Percentiles rank a stretch among this genome's conserved stretches.
Conservation (phyloP, 2,113 vertebrate genomes). For the Pseudopodoces humilis region DNA sequence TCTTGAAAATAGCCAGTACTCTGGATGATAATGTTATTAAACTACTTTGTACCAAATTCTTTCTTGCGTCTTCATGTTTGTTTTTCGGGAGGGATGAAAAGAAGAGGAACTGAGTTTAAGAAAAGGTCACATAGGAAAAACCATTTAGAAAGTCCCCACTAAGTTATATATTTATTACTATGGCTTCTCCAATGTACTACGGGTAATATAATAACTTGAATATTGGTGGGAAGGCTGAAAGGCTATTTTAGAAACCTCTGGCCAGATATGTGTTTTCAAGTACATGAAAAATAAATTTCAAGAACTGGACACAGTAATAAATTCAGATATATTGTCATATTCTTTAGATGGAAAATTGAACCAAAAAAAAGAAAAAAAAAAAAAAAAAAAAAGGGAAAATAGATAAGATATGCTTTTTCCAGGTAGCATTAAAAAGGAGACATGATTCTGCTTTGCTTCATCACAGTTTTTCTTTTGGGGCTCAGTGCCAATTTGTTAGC, state of each 20-base stretch:
- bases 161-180: background rate
- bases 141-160: background rate
- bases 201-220: background rate
- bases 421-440: background rate
- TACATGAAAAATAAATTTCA: background rate
- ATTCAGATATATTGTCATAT: background rate
- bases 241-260: background rate
- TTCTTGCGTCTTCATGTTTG: background rate
- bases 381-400: background rate
- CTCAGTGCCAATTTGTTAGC: background rate
- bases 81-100: background rate
- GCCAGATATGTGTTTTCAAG: background rate
- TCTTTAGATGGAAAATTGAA: background rate
- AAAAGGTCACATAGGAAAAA: background rate
- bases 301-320: background rate
- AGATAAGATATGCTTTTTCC: background rate
- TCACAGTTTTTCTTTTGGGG: background rate
- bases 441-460: background rate
- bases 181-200: background rate
- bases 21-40: background rate
- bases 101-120: background rate
- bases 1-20: slow-evolving; percentile 6
- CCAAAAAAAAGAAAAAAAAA: background rate
- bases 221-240: background rate
- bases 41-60: background rate